Evolutionary conservation across 2,888 invertebrate genomes (phyloP).

Genomic region (Rhodophaea formosa): DNA sequence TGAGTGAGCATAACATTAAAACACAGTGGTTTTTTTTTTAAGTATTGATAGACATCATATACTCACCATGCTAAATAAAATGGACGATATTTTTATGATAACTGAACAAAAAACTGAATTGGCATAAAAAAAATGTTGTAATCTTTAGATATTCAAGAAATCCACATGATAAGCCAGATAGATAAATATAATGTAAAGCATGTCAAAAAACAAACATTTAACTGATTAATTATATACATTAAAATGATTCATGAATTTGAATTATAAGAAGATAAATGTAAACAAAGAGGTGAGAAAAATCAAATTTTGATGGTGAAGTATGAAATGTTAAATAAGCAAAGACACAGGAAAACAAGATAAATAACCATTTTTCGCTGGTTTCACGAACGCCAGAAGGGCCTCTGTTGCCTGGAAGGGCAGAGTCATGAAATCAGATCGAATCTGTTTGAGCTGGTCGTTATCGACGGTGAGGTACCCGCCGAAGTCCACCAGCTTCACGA

Average conservation of each 20-base stretch:
- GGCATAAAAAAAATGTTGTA: constrained; percentile 1
- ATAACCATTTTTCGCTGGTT: constrained; percentile 86
- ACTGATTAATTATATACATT: neutral
- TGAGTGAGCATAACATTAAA: too few relatives aligned
- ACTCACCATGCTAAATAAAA: neutral
- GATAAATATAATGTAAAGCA: constrained; percentile 8
- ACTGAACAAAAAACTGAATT: constrained; percentile 7
- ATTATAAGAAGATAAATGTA: neutral
- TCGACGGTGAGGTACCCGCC: constrained; percentile 94
- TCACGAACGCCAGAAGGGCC: constrained; percentile 94
- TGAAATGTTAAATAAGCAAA: constrained; percentile 7
- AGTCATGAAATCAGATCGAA: constrained; percentile 95
- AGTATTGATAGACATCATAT: neutral
- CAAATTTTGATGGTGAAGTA: neutral
- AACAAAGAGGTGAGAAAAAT: neutral
- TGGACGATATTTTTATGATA: neutral
- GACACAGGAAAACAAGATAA: constrained; percentile 18
- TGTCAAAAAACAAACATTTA: neutral
- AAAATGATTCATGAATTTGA: neutral
- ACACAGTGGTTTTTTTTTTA: too few relatives aligned
- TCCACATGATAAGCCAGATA: neutral
- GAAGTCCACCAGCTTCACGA: constrained; percentile 95
- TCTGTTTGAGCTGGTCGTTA: constrained; percentile 91
- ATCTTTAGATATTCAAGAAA: neutral
- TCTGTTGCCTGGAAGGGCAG: constrained; percentile 99